These are phyloP conservation scores for Orthosia gracilis DNA, from an alignment of 2,888 invertebrate genomes.

Conservation along the genomic window DNA sequence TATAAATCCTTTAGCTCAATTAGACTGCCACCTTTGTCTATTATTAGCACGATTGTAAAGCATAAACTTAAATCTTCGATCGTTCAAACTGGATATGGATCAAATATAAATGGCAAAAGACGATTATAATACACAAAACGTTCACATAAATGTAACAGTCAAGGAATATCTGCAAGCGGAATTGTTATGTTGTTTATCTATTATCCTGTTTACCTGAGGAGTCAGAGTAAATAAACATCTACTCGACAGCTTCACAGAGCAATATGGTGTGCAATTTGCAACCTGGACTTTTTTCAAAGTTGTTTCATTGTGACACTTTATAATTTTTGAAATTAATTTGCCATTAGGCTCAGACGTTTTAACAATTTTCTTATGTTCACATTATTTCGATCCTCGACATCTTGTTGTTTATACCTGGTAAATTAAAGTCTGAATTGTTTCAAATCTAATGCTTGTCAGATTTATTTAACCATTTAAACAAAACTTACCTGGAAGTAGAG, in stretches of 20 bases:
- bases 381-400: not conserved
- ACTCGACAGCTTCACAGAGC: not conserved
- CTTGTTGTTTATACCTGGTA: no score
- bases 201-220: not conserved
- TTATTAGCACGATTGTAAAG: no score
- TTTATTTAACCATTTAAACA: no score
- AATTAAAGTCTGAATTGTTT: no score
- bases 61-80: not conserved
- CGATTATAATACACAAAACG: no score
- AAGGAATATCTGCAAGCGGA: not conserved
- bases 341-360: not conserved
- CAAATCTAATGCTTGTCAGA: no score
- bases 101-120: not conserved
- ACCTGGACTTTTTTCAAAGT: not conserved
- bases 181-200: not conserved
- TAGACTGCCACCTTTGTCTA: no score
- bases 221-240: not conserved
- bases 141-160: not conserved
- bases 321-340: not conserved
- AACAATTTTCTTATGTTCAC: not conserved
- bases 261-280: not conserved
- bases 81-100: not conserved
- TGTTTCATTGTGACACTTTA: not conserved
- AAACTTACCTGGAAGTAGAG: no score
- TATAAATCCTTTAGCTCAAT: no score